Conservation (phyloP, 2,888 invertebrate species). For the Coenonympha arcania region DNA sequence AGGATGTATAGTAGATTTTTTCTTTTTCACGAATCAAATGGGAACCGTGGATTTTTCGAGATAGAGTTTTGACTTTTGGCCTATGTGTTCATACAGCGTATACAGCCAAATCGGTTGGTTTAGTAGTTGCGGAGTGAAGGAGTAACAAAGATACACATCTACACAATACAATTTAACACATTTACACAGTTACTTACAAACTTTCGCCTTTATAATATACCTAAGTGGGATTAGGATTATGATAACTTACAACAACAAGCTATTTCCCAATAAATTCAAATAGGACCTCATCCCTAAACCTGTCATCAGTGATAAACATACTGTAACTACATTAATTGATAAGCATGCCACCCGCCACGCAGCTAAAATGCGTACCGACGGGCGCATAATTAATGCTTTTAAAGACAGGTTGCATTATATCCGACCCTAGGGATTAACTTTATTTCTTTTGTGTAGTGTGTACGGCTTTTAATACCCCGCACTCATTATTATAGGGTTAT, state of each 20-base stretch:
- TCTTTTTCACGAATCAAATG: no score
- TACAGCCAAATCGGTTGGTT: no score
- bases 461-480: not conserved
- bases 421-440: not conserved
- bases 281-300: not conserved
- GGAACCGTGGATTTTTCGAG: no score
- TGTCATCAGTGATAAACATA: not conserved
- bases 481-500: not conserved
- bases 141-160: no score
- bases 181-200: no score
- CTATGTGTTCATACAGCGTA: no score
- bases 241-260: not conserved
- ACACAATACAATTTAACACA: no score
- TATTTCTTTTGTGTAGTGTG: not conserved
- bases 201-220: no score
- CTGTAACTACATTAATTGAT: not conserved
- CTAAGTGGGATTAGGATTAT: not conserved
- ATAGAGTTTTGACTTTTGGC: no score
- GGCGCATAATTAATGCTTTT: constrained; percentile 5
- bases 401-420: not conserved
- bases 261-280: not conserved
- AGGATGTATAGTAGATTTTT: no score
- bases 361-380: not conserved
- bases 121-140: no score
- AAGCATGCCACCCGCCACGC: not conserved